Evolutionary conservation across 2,888 invertebrate genomes (phyloP).

Genomic region (Nematopogon swammerdamellus): DNA sequence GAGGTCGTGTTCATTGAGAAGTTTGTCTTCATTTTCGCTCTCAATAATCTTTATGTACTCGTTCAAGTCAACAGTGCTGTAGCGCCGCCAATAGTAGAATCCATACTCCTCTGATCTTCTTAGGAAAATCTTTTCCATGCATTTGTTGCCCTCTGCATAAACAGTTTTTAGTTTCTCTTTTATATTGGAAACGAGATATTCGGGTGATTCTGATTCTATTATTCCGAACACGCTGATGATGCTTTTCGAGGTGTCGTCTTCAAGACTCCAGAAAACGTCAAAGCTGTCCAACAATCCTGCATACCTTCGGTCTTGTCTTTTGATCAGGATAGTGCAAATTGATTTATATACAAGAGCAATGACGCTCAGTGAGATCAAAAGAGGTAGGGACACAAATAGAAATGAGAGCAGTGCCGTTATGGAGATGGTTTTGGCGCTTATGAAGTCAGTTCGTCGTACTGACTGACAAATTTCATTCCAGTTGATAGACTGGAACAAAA

Average conservation of each 20-base stretch:
- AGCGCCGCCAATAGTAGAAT: conserved; percentile 48
- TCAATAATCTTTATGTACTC: conserved; percentile 41
- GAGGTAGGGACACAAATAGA: conserved; percentile 18
- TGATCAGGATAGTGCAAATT: conserved; percentile 23
- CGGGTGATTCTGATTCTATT: conserved; percentile 28
- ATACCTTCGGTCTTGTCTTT: conserved; percentile 27
- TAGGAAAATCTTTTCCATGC: conserved; percentile 37
- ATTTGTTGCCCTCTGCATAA: conserved; percentile 11
- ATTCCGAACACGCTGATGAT: conserved; percentile 46
- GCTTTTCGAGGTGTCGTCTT: conserved; percentile 36
- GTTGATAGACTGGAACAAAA: conserved; percentile 14
- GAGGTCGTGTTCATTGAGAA: conserved; percentile 23
- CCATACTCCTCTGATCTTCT: conserved; percentile 37
- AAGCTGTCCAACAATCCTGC: conserved; percentile 44
- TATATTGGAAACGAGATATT: conserved; percentile 19
- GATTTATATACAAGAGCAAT: conserved; percentile 22
- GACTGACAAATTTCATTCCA: conserved; percentile 9
- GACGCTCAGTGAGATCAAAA: conserved; percentile 16
- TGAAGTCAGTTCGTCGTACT: conserved; percentile 9
- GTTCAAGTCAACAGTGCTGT: conserved; percentile 26
- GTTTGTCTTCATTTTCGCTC: conserved; percentile 18
- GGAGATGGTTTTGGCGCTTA: conserved; percentile 11
- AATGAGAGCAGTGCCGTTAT: conserved; percentile 14
- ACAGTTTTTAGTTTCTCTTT: conserved; percentile 21
- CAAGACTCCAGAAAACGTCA: conserved; percentile 53